phyloP scores from a whole-genome alignment of 2,888 invertebrate genomes.

The Lathronympha strigana region DNA sequence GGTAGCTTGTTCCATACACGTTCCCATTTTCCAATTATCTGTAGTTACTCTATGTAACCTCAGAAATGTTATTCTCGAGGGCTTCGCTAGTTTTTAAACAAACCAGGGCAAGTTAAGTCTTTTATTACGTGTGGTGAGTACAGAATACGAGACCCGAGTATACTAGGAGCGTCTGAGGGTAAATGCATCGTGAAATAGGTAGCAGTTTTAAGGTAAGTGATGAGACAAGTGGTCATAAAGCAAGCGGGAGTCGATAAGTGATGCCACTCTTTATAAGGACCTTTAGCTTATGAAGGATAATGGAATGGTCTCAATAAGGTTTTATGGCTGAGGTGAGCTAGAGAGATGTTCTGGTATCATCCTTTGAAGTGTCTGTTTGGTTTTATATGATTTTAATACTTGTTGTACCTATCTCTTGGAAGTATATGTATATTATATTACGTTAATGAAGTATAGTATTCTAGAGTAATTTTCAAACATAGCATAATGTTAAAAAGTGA shows the following conservation, averaged over 20 bases:
- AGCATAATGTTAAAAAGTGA: too few species aligned
- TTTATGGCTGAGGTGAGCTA: conserved; percentile 60
- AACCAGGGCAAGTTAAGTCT: neutral
- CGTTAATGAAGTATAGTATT: too few species aligned
- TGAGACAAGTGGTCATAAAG: conserved; percentile 69
- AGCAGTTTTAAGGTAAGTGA: conserved; percentile 63
- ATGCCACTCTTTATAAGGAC: conserved; percentile 64
- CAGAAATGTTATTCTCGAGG: conserved; percentile 43
- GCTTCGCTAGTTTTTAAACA: neutral
- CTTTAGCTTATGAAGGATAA: conserved; percentile 72
- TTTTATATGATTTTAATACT: too few species aligned
- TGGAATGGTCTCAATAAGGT: conserved; percentile 67
- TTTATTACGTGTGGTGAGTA: neutral
- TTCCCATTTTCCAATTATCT: conserved; percentile 48
- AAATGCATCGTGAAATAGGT: conserved; percentile 9
- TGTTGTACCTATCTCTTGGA: too few species aligned
- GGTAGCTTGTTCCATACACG: conserved; percentile 38
- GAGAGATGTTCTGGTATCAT: neutral
- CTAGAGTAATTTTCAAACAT: too few species aligned
- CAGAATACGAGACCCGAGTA: neutral
- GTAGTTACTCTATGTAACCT: conserved; percentile 46
- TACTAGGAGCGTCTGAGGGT: neutral
- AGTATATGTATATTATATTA: too few species aligned
- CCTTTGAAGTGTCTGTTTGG: too few species aligned
- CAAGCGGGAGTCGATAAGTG: conserved; percentile 64